These are phyloP conservation scores for Odobenus rosmarus DNA, from an alignment of 2,113 vertebrate species.

Conservation along the genomic window DNA sequence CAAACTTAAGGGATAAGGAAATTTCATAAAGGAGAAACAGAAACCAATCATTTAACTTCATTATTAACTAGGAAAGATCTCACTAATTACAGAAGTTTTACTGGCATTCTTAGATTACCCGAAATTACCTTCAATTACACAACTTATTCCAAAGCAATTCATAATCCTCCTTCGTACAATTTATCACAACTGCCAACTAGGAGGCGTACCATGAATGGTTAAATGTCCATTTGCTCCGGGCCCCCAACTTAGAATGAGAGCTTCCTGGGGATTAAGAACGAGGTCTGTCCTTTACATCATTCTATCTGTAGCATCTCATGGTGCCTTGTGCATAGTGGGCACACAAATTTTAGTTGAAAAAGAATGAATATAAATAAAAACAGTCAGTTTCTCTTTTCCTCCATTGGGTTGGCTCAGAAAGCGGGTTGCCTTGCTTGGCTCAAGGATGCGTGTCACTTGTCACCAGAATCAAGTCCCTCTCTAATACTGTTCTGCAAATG, in stretches of 20 bases:
- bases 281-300: not conserved
- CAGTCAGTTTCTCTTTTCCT: not conserved
- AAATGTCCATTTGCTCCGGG: not conserved
- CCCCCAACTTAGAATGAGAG: not conserved
- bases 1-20: not conserved
- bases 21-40: slow-evolving; percentile 1
- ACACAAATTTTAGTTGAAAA: not conserved
- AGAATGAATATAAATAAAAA: not conserved
- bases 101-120: not conserved
- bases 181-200: not conserved
- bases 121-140: not conserved
- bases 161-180: not conserved
- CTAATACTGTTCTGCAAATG: not conserved
- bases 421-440: not conserved
- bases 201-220: not conserved
- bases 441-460: not conserved
- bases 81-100: not conserved
- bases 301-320: not conserved
- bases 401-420: not conserved
- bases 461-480: not conserved
- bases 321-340: not conserved
- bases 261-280: not conserved
- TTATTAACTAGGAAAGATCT: not conserved
- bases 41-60: not conserved
- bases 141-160: not conserved